Evolutionary conservation across 1,140 invertebrate genomes (phyloP).

Genomic region (Megalopta genalis): DNA sequence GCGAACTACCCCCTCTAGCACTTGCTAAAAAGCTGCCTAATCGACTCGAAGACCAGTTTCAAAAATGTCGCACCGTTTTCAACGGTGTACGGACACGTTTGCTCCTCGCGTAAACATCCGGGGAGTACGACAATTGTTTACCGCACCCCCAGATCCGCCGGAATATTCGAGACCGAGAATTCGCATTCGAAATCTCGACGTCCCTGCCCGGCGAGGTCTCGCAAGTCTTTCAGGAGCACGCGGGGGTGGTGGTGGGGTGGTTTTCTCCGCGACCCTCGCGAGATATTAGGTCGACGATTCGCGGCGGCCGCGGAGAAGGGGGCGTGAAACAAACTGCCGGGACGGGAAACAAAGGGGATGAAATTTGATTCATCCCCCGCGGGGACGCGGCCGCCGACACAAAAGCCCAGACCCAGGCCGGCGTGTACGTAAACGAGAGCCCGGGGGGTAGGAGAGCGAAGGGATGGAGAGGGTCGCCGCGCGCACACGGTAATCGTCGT

Average conservation of each 20-base stretch:
- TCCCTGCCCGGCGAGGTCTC: background rate
- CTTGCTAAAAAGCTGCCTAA: no score
- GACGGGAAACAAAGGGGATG: slow-evolving; percentile 50
- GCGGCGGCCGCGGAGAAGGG: background rate
- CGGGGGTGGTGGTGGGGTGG: background rate
- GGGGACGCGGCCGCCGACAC: background rate
- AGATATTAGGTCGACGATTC: slow-evolving; percentile 37
- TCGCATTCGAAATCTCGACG: no score
- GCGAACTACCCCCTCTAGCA: no score
- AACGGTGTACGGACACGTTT: no score
- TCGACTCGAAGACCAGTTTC: no score
- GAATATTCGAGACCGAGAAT: background rate
- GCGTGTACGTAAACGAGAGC: slow-evolving; percentile 16
- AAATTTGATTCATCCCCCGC: slow-evolving; percentile 51
- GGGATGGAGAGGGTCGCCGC: no score
- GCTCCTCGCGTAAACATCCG: no score
- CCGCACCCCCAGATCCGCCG: background rate
- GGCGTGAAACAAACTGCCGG: no score
- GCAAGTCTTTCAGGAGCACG: background rate
- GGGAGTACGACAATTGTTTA: background rate
- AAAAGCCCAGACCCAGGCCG: slow-evolving; percentile 22
- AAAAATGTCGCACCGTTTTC: no score
- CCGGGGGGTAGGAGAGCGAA: no score
- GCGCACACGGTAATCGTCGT: slow-evolving; percentile 61
- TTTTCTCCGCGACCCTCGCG: slow-evolving; percentile 5